These are phyloP conservation scores for Melanotaenia nigrans DNA, from an alignment of 2,797 vertebrate genomes.

Conservation along the genomic window DNA sequence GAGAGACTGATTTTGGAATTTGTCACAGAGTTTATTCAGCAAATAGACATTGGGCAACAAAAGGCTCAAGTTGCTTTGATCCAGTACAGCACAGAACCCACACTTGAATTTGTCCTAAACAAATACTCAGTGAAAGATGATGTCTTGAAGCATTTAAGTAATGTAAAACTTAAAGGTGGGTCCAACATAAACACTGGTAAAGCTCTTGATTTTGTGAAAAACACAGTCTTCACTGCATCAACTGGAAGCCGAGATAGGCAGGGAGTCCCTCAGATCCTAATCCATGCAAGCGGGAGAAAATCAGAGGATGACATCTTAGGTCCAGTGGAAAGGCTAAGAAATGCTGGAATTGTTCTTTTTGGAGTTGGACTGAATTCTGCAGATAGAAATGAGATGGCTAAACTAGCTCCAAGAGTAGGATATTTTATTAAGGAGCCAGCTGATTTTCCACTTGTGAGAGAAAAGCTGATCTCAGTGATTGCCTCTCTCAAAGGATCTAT, in stretches of 20 bases:
- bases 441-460: slow-evolving; percentile 74
- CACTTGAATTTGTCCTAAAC: slow-evolving; percentile 80
- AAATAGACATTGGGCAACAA: slow-evolving; percentile 85
- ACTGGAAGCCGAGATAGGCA: slow-evolving; percentile 83
- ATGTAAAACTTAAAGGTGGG: slow-evolving; percentile 81
- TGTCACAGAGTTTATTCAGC: slow-evolving; percentile 83
- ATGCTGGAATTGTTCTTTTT: slow-evolving; percentile 80
- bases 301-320: slow-evolving; percentile 82
- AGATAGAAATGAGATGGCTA: slow-evolving; percentile 80
- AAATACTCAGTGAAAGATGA: slow-evolving; percentile 79
- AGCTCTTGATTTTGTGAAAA: slow-evolving; percentile 83
- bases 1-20: slow-evolving; percentile 86
- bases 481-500: slow-evolving; percentile 46
- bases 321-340: slow-evolving; percentile 77
- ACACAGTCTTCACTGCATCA: slow-evolving; percentile 80
- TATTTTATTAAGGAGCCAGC: slow-evolving; percentile 81
- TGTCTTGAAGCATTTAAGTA: slow-evolving; percentile 75
- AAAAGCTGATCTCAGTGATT: slow-evolving; percentile 65
- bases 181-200: slow-evolving; percentile 79
- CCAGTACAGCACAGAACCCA: slow-evolving; percentile 71
- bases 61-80: slow-evolving; percentile 77
- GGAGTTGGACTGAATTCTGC: slow-evolving; percentile 82
- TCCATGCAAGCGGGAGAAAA: slow-evolving; percentile 86
- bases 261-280: slow-evolving; percentile 87
- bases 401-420: slow-evolving; percentile 79